phyloP scores from a whole-genome alignment of 2,797 vertebrate genomes.

The Sebastes cheni region DNA sequence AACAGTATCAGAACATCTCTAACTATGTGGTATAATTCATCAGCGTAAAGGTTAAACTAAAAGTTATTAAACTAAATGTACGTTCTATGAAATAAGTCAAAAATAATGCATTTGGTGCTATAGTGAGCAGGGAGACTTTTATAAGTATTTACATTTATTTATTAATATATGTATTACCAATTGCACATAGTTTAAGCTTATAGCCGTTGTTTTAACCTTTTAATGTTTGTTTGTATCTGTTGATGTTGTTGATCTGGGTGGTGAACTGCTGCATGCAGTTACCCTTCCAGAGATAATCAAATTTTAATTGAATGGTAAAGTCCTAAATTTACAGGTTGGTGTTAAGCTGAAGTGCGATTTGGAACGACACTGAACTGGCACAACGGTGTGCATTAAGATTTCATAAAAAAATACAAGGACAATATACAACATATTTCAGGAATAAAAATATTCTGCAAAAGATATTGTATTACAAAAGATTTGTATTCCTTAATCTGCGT shows the following conservation, averaged over 20 bases:
- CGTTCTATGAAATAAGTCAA: neutral
- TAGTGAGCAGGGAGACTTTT: neutral
- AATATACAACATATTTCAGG: neutral
- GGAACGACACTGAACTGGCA: neutral
- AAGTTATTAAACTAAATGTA: neutral
- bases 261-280: no score
- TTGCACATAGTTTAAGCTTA: neutral
- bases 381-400: neutral
- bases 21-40: neutral
- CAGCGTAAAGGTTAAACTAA: neutral
- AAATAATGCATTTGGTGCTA: neutral
- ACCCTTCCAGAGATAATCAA: accelerated
- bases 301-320: neutral
- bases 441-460: neutral
- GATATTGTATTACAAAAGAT: neutral
- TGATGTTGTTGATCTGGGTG: no score
- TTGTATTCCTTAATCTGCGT: neutral
- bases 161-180: neutral
- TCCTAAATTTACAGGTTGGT: neutral
- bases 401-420: neutral
- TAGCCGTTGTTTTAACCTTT: neutral
- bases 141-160: neutral
- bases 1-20: neutral
- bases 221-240: no score
- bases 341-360: neutral